phyloP scores from a whole-genome alignment of 2,888 invertebrate species.

The Trichacis sp. region DNA sequence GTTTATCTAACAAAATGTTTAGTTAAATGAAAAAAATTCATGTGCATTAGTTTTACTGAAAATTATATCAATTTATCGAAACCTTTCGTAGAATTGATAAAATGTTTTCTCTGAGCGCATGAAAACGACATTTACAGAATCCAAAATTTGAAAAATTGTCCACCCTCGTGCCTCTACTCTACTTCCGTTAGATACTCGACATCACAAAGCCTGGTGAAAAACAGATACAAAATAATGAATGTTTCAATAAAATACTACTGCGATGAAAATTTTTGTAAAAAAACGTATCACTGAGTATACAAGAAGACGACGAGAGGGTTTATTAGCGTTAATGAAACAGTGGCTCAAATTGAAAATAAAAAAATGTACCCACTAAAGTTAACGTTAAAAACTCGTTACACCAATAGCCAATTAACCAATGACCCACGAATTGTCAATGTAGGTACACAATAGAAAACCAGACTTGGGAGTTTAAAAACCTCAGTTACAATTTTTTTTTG shows the following conservation, averaged over 20 bases:
- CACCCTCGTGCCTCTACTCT: slow-evolving; percentile 22
- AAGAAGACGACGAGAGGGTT: slow-evolving; percentile 30
- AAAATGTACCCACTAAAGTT: slow-evolving; percentile 36
- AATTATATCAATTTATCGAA: no score
- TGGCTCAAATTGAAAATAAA: slow-evolving; percentile 35
- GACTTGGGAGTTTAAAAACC: slow-evolving; percentile 14
- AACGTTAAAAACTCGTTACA: slow-evolving; percentile 53
- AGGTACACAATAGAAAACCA: slow-evolving; percentile 54
- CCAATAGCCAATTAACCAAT: slow-evolving; percentile 56
- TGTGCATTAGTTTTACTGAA: no score
- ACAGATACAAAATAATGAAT: slow-evolving; percentile 43
- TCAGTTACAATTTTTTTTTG: no score
- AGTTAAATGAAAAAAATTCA: no score
- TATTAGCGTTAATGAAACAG: slow-evolving; percentile 39
- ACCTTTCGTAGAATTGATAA: not conserved
- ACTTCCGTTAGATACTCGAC: slow-evolving; percentile 33
- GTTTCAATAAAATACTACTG: slow-evolving; percentile 32
- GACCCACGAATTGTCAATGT: slow-evolving; percentile 50
- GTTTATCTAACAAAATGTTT: no score
- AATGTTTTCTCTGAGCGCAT: not conserved
- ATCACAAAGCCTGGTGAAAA: slow-evolving; percentile 35
- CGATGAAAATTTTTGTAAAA: slow-evolving; percentile 16
- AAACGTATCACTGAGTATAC: slow-evolving; percentile 8
- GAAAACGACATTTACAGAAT: not conserved
- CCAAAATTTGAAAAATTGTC: not conserved